Evolutionary conservation across 2,113 vertebrate species (phyloP).

Genomic region (Podarcis cretensis): DNA sequence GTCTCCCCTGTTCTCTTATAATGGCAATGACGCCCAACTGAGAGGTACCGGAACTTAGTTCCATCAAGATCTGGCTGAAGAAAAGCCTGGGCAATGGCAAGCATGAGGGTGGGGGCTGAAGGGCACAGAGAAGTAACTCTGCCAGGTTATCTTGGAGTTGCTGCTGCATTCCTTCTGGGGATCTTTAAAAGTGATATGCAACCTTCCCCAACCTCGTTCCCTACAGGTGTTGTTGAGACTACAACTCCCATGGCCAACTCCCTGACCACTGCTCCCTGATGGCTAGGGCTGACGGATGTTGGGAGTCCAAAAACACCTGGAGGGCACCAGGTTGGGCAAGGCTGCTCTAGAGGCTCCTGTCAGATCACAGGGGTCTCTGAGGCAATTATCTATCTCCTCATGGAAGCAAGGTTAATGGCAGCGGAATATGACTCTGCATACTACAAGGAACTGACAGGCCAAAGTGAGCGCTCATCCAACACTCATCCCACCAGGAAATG

Average conservation of each 20-base stretch:
- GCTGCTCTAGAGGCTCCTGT: background rate
- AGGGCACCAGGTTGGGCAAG: background rate
- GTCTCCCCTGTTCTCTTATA: too few species aligned
- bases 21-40: too few species aligned
- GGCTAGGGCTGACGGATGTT: background rate
- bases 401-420: background rate
- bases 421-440: background rate
- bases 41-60: too few species aligned
- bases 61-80: too few species aligned
- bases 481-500: background rate
- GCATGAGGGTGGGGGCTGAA: background rate
- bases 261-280: background rate
- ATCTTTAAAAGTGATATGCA: background rate
- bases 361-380: background rate
- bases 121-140: background rate
- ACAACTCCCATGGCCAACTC: too few species aligned
- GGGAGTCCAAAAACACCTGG: background rate
- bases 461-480: background rate
- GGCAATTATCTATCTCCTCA: background rate
- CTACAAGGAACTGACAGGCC: background rate
- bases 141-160: background rate
- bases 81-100: background rate
- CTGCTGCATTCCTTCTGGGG: background rate
- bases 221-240: background rate
- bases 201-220: background rate